Base-by-base conservation (phyloP, 2,888 invertebrate species). In the Folsomia manolachei region DNA sequence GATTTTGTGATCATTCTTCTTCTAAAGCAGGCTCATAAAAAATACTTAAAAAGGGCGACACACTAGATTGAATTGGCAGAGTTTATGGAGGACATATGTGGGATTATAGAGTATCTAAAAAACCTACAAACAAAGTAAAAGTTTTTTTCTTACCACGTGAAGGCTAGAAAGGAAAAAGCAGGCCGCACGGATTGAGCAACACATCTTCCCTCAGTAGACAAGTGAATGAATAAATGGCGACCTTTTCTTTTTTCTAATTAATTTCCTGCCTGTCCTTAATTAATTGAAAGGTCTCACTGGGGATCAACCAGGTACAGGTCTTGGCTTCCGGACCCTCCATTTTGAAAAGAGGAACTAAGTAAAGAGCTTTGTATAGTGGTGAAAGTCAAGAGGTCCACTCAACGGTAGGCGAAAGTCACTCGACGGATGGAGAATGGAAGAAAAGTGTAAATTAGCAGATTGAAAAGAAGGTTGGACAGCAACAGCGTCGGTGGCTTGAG, bases 121-220 rank as follows among this genome's bases (percentile, higher is more conserved):
- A n/a, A n/a, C n/a, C n/a, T n/a, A n/a, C n/a, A n/a, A n/a, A n/a
- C n/a, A n/a, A n/a, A n/a, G n/a, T n/a, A n/a, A n/a, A n/a, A n/a
- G n/a, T n/a, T n/a, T n/a, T n/a, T 39, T 39, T 14, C 78, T 78
- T 74, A 78, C 78, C 70, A 78, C 74, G 63, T 78, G 78, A 66
- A 78, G 70, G 70, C 75, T 75, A 14, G 78, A 73, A 11, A 78
- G 75, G 67, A 75, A 77, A 71, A 77, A 78, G 9, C 75, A 77
- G 27, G 75, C 77, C 1, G 73, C 78, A 66, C 78, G 7, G 56
- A 56, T 56, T 56, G 56, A 56, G 19, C 56, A 56, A 21, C 56
- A 56, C 56, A 56, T 56, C n/a, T 56, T 56, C 7, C 18, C 18
- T 51, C 9, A 51, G 9, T 51, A 51, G 9, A 18, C 9, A 51